Evolutionary conservation across 2,797 vertebrate species (phyloP).

Genomic region (Hemibagrus guttatus): DNA sequence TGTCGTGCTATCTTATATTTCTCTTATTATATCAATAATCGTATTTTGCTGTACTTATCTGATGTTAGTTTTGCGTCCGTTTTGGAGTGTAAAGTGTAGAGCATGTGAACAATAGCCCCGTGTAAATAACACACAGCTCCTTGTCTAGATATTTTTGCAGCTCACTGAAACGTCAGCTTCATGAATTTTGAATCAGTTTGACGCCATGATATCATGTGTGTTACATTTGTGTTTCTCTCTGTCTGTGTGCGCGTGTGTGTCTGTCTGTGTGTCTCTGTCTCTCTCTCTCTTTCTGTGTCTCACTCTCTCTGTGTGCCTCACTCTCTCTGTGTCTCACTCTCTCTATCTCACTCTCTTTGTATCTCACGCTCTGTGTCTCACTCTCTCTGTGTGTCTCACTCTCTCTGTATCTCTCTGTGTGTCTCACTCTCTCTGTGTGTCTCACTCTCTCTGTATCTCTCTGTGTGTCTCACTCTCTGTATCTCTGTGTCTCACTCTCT

Average conservation of each 20-base stretch:
- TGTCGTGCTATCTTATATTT: neutral
- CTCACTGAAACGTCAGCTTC: neutral
- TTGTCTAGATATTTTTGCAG: conserved; percentile 7
- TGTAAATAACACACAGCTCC: neutral
- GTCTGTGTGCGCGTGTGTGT: neutral
- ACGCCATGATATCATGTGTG: neutral
- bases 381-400: no score
- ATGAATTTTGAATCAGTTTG: neutral
- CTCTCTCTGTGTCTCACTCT: no score
- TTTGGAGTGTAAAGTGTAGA: neutral
- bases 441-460: no score
- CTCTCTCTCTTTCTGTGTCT: no score
- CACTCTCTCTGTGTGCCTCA: no score
- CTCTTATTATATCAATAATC: neutral
- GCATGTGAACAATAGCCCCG: neutral
- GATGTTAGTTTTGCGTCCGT: neutral
- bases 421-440: no score
- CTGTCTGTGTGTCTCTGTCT: neutral
- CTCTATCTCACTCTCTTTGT: no score
- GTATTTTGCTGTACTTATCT: neutral
- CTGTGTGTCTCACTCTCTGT: no score
- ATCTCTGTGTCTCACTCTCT: no score
- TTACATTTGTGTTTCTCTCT: neutral
- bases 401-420: no score
- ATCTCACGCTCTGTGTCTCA: no score